Percentiles rank a stretch among this genome's conserved stretches.
phyloP scores from a whole-genome alignment of 2,888 invertebrate genomes.

The Dynastes tityus region DNA sequence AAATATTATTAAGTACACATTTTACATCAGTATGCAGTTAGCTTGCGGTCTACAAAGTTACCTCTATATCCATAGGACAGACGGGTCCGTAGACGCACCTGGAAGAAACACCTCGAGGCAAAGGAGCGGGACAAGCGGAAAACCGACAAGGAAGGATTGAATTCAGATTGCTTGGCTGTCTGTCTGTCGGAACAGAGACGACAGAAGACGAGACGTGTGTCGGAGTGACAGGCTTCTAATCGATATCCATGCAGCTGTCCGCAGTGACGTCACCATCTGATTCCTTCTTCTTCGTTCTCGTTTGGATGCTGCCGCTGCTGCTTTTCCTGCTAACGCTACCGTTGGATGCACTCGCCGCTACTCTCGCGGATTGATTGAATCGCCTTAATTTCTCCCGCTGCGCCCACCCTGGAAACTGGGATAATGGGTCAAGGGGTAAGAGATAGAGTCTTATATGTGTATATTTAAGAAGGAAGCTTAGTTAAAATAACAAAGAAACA shows the following conservation, averaged over 20 bases:
- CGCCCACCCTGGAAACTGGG: conserved; percentile 31
- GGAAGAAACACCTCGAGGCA: conserved; percentile 12
- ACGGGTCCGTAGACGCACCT: conserved; percentile 13
- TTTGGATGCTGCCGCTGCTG: conserved; percentile 53
- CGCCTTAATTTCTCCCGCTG: conserved; percentile 44
- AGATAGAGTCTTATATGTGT: neutral
- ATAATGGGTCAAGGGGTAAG: conserved; percentile 41
- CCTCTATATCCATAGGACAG: conserved; percentile 4
- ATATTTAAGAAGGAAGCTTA: too few species aligned
- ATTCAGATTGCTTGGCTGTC: conserved; percentile 46
- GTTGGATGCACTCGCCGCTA: conserved; percentile 50
- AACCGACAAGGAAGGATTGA: conserved; percentile 32
- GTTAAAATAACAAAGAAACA: neutral
- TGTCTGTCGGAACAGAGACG: conserved; percentile 62
- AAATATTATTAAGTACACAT: too few species aligned
- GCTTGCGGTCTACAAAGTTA: neutral
- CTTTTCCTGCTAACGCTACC: conserved; percentile 33
- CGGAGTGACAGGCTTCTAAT: conserved; percentile 68
- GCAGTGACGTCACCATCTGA: conserved; percentile 69
- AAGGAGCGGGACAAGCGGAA: conserved; percentile 31
- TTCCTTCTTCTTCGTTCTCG: conserved; percentile 56
- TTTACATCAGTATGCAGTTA: too few species aligned
- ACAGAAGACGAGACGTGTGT: conserved; percentile 65
- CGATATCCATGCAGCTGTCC: conserved; percentile 70
- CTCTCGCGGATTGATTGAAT: conserved; percentile 53